phyloP scores from a whole-genome alignment of 2,113 vertebrate genomes.

The Odocoileus hemionus region DNA sequence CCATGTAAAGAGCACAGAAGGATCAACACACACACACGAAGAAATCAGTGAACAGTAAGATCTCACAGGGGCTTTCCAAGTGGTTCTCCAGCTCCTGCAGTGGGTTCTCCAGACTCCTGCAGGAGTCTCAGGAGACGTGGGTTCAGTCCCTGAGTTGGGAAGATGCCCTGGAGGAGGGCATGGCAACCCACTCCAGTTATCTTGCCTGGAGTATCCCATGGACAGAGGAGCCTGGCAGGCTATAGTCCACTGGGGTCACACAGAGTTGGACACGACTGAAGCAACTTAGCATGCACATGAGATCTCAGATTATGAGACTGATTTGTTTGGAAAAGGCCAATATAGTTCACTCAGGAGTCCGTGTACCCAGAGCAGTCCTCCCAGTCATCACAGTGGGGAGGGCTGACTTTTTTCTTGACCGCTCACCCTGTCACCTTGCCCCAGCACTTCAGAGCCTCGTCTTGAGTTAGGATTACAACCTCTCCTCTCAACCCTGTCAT shows the following conservation, averaged over 20 bases:
- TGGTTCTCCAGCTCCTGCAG: background rate
- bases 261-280: background rate
- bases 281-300: background rate
- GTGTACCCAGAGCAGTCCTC: background rate
- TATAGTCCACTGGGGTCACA: background rate
- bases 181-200: background rate
- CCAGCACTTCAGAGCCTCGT: background rate
- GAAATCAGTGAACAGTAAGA: background rate
- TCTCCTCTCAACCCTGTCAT: background rate
- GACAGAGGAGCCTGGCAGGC: background rate
- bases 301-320: background rate
- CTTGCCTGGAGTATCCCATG: background rate
- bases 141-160: background rate
- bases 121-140: accelerated
- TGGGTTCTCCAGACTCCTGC: background rate
- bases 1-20: background rate
- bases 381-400: background rate
- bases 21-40: background rate
- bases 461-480: background rate
- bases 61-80: background rate
- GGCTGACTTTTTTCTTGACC: background rate
- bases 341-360: background rate
- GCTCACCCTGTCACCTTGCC: background rate
- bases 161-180: background rate
- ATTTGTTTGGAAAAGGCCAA: background rate